Evolutionary conservation across 2,113 vertebrate species (phyloP).

Genomic region (Alouatta palliata): DNA sequence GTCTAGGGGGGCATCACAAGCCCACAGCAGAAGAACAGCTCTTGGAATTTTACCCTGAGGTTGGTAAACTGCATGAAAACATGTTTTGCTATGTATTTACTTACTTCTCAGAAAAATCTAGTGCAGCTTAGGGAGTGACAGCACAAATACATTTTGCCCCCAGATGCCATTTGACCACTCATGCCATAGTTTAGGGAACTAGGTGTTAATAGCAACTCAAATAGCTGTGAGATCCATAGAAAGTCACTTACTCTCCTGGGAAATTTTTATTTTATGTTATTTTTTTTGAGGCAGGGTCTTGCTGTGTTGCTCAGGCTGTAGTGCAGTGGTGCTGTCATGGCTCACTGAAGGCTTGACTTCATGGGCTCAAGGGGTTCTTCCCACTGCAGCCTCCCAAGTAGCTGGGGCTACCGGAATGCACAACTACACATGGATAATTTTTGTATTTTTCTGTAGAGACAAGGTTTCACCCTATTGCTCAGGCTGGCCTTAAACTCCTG

Average conservation of each 20-base stretch:
- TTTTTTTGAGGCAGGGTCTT: too few relatives aligned
- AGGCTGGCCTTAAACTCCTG: too few relatives aligned
- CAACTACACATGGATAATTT: too few relatives aligned
- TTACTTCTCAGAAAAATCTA: constrained; percentile 22
- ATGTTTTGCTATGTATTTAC: not conserved
- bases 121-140: not conserved
- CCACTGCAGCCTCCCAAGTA: too few relatives aligned
- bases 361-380: too few relatives aligned
- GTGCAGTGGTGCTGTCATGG: too few relatives aligned
- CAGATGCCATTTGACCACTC: not conserved
- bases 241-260: not conserved
- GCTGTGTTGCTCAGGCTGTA: too few relatives aligned
- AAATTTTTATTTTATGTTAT: not conserved
- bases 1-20: not conserved
- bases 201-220: not conserved
- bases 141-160: not conserved
- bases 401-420: too few relatives aligned
- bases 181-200: not conserved
- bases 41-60: not conserved
- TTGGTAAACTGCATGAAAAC: not conserved
- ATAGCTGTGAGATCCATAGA: not conserved
- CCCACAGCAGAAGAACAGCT: not conserved
- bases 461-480: too few relatives aligned
- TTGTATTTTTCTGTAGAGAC: too few relatives aligned
- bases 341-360: too few relatives aligned